Conservation (phyloP, 92 coral and sea anemone genomes). For the Hydrozoanthus gracilis region DNA sequence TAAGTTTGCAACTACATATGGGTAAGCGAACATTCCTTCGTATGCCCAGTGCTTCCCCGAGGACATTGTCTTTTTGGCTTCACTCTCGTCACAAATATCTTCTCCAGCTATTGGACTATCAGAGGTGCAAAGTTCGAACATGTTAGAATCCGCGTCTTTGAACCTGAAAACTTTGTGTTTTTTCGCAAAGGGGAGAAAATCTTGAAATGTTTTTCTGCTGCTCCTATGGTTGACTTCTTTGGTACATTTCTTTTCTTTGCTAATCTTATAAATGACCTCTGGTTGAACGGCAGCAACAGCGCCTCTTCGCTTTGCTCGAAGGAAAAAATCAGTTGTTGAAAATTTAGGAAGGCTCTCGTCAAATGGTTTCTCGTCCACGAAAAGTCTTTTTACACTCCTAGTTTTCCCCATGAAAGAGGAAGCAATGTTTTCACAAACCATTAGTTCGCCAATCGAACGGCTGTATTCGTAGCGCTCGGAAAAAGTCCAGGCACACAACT, state of each 20-base stretch:
- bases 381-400: conserved; percentile 27
- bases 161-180: conserved; percentile 67
- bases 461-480: conserved; percentile 61
- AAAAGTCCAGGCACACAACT: conserved; percentile 69
- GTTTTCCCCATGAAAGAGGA: conserved; percentile 74
- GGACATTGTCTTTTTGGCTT: conserved; percentile 44
- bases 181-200: conserved; percentile 63
- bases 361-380: conserved; percentile 26
- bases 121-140: conserved; percentile 59
- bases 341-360: conserved; percentile 44
- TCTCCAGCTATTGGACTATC: conserved; percentile 66
- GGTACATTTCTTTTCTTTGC: background rate
- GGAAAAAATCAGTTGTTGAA: conserved; percentile 64
- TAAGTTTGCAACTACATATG: conserved; percentile 55
- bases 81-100: conserved; percentile 52
- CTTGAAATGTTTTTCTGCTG: conserved; percentile 18
- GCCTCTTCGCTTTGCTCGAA: conserved; percentile 56
- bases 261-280: conserved; percentile 29
- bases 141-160: conserved; percentile 47
- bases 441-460: conserved; percentile 67
- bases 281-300: conserved; percentile 62
- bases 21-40: conserved; percentile 68
- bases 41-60: conserved; percentile 57
- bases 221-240: background rate
- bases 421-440: conserved; percentile 73